Evolutionary conservation across 2,888 invertebrate species (phyloP).

Genomic region (Troides helena): DNA sequence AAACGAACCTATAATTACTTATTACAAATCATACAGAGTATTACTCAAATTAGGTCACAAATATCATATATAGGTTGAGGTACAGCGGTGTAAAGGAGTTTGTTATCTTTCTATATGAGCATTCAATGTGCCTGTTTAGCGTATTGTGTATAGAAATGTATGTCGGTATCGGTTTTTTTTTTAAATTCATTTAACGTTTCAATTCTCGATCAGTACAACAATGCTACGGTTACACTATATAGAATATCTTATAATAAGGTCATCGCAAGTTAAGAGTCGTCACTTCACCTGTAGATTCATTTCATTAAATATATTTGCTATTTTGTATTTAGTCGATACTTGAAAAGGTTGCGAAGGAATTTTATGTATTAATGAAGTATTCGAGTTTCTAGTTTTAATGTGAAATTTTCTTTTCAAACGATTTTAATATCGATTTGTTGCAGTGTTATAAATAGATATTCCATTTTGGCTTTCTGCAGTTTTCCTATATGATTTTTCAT

Average conservation of each 20-base stretch:
- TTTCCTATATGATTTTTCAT: no score
- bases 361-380: neutral
- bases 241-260: no score
- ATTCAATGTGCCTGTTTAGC: constrained; percentile 13
- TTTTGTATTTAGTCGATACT: neutral
- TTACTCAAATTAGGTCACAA: constrained; percentile 22
- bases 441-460: no score
- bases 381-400: neutral
- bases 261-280: neutral
- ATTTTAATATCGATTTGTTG: neutral
- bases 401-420: neutral
- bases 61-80: neutral
- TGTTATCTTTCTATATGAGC: constrained; percentile 4
- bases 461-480: no score
- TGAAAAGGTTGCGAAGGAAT: neutral
- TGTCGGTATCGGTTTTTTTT: neutral
- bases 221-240: no score
- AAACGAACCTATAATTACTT: neutral
- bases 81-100: constrained; percentile 2
- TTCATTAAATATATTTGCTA: neutral
- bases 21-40: neutral
- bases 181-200: no score
- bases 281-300: neutral
- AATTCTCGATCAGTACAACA: no score
- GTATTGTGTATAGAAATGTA: constrained; percentile 5